These are phyloP conservation scores for Theretra japonica DNA, from an alignment of 2,888 invertebrate species.

Conservation along the genomic window DNA sequence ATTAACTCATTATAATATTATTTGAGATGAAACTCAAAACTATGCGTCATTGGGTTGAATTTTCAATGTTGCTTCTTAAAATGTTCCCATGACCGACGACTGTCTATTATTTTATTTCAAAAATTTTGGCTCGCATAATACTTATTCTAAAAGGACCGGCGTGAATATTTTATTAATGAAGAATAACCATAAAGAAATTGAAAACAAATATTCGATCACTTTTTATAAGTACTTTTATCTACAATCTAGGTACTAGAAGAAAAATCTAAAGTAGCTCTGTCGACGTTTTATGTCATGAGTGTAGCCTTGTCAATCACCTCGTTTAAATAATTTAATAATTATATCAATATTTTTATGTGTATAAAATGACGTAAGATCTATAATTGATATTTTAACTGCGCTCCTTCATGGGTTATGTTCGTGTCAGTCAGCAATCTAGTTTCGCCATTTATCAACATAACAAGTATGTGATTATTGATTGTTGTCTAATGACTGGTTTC, in stretches of 20 bases:
- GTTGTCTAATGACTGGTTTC: conserved; percentile 15
- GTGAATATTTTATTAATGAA: no score
- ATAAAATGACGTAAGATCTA: conserved; percentile 2
- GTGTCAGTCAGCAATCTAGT: background rate
- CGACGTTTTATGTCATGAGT: no score
- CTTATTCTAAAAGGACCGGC: no score
- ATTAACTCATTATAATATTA: background rate
- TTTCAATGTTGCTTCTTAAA: background rate
- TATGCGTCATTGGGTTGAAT: background rate
- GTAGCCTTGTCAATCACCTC: no score
- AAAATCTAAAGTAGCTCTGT: no score
- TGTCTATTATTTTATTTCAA: background rate
- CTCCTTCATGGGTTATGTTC: background rate
- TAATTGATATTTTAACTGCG: background rate
- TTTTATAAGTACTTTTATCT: background rate
- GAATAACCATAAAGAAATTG: no score
- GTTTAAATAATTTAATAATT: no score
- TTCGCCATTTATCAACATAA: conserved; percentile 14
- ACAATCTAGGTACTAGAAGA: no score
- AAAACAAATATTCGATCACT: no score
- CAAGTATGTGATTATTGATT: conserved; percentile 20
- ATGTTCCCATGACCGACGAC: background rate
- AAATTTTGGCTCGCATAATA: no score
- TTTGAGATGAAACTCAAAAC: background rate
- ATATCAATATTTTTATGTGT: conserved; percentile 1